Conservation (phyloP, 2,888 invertebrate genomes). For the Odiellus spinosus region DNA sequence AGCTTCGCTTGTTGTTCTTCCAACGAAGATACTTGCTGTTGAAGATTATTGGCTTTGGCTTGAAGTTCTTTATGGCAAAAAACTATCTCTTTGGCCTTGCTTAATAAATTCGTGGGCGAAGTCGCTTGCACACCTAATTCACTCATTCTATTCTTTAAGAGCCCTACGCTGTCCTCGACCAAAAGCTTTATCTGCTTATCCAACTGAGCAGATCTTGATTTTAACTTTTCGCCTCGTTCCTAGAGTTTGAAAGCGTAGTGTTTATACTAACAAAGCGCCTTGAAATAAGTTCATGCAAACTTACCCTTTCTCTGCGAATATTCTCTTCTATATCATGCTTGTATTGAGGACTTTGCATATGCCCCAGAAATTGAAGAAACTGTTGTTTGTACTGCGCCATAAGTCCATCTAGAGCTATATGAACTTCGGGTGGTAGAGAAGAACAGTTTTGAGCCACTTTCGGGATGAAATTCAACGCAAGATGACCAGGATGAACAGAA, state of each 20-base stretch:
- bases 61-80: background rate
- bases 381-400: background rate
- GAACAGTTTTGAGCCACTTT: too few species aligned
- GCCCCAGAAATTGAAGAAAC: background rate
- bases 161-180: background rate
- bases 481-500: too few species aligned
- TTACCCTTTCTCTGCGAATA: slow-evolving; percentile 3
- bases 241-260: background rate
- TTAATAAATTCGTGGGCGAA: background rate
- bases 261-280: too few species aligned
- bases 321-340: background rate
- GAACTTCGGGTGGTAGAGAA: background rate
- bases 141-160: background rate
- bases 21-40: background rate
- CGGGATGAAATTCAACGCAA: too few species aligned
- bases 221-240: background rate
- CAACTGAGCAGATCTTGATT: background rate
- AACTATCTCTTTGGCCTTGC: background rate
- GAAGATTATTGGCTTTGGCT: background rate
- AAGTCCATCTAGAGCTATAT: background rate
- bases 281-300: too few species aligned
- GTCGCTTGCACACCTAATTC: background rate
- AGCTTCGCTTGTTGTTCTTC: background rate
- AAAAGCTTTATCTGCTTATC: background rate
- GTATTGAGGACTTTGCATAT: slow-evolving; percentile 1